Conservation (phyloP, 1,140 invertebrate species). For the Caenorhabditis elegans region DNA sequence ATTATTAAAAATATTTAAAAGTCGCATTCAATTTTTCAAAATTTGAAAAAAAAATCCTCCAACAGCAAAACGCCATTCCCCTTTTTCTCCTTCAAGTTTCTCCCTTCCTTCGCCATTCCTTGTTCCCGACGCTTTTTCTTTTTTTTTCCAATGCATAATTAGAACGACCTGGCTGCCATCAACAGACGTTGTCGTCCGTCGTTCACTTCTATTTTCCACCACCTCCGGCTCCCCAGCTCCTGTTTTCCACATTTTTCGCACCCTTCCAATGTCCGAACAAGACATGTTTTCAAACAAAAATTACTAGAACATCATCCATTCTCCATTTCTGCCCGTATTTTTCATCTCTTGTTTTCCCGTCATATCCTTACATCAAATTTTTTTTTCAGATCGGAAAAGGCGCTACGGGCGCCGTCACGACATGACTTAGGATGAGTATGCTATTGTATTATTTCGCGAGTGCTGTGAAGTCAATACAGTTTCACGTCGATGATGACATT, state of each 20-base stretch:
- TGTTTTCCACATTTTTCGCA: background rate
- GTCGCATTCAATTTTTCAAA: no score
- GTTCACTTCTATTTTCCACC: background rate
- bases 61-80: no score
- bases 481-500: constrained; percentile 66
- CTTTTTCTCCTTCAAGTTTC: no score
- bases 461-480: constrained; percentile 66
- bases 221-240: background rate
- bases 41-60: no score
- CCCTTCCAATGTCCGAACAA: background rate
- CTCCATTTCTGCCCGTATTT: background rate
- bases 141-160: background rate
- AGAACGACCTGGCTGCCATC: constrained; percentile 7
- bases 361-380: background rate
- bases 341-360: background rate
- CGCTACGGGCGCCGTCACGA: constrained; percentile 18
- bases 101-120: no score
- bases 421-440: constrained; percentile 50
- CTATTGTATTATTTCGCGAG: constrained; percentile 64
- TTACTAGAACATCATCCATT: constrained; percentile 17
- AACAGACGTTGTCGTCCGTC: constrained; percentile 5
- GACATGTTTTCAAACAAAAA: constrained; percentile 23
- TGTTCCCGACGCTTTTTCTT: background rate
- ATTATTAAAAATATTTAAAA: no score
- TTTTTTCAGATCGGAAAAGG: constrained; percentile 25